Percentiles rank a stretch among this genome's conserved stretches.
phyloP scores from a whole-genome alignment of 2,113 vertebrate species.

The Corythoichthys haematopterus region DNA sequence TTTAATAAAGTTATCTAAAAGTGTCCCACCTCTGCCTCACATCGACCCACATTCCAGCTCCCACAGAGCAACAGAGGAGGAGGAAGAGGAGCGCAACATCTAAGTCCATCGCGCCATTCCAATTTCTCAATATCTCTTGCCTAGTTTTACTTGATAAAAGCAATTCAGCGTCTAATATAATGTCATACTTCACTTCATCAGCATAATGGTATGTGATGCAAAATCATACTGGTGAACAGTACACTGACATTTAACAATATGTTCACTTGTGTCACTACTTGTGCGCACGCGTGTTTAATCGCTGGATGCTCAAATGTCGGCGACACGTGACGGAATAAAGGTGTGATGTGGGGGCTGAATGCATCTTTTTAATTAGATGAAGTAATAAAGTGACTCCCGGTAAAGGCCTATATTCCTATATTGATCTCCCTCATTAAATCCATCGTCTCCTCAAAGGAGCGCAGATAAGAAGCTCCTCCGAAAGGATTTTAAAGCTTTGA shows the following conservation, averaged over 20 bases:
- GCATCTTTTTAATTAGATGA: constrained; percentile 8
- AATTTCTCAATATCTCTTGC: background rate
- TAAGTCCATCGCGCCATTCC: background rate
- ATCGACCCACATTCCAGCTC: constrained; percentile 7
- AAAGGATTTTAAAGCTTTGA: constrained; percentile 2
- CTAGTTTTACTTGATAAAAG: background rate
- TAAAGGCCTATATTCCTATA: constrained; percentile 8
- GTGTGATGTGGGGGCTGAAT: background rate
- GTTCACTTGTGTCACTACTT: background rate
- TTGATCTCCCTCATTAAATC: constrained; percentile 10
- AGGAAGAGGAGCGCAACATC: background rate
- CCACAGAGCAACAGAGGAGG: background rate
- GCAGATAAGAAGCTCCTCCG: background rate
- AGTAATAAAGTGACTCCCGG: constrained; percentile 2
- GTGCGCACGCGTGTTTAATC: background rate
- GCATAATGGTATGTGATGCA: background rate
- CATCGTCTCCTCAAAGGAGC: constrained; percentile 5
- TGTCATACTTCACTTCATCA: background rate
- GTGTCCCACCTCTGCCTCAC: constrained; percentile 9
- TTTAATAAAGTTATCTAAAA: constrained; percentile 11
- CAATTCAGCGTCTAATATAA: background rate
- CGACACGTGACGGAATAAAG: background rate
- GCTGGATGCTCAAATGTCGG: background rate
- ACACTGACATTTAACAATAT: background rate
- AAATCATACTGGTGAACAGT: background rate